Conservation (phyloP, 1,140 invertebrate genomes). For the Cyrtorhinus lividipennis region DNA sequence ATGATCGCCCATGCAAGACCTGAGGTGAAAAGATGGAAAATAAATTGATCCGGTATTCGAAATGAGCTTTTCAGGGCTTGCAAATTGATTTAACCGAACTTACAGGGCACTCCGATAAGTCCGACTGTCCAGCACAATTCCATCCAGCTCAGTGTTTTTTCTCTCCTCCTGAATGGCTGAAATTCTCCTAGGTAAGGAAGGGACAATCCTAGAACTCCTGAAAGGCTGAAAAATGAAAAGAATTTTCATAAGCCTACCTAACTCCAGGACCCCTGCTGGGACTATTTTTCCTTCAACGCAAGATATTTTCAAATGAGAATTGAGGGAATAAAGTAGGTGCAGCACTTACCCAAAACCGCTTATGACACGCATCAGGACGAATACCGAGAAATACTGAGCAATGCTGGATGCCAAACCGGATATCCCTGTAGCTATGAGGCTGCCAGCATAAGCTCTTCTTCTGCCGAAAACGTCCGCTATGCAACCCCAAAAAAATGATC, state of each 20-base stretch:
- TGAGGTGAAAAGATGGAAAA: no score
- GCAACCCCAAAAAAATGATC: constrained; percentile 80
- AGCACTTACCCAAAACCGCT: constrained; percentile 76
- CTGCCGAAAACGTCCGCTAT: constrained; percentile 69
- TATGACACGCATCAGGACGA: constrained; percentile 59
- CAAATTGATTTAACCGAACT: no score
- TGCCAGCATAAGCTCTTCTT: constrained; percentile 55
- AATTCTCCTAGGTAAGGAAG: constrained; percentile 64
- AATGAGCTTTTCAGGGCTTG: no score
- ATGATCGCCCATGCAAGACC: constrained; percentile 58
- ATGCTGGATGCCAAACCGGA: constrained; percentile 58
- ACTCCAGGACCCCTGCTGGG: no score
- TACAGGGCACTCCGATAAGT: constrained; percentile 51
- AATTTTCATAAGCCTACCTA: no score
- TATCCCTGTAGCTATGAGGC: constrained; percentile 59
- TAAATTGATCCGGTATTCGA: no score
- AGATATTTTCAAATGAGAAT: no score
- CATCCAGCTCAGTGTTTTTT: constrained; percentile 63
- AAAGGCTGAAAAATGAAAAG: constrained; percentile 37
- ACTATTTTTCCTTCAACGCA: no score
- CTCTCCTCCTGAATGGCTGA: constrained; percentile 54
- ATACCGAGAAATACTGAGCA: constrained; percentile 56
- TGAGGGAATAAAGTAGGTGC: no score
- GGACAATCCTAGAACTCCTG: constrained; percentile 58
- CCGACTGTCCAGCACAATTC: constrained; percentile 64